These are phyloP conservation scores for Amazona guildingii DNA, from an alignment of 2,113 vertebrate genomes.

Conservation along the genomic window DNA sequence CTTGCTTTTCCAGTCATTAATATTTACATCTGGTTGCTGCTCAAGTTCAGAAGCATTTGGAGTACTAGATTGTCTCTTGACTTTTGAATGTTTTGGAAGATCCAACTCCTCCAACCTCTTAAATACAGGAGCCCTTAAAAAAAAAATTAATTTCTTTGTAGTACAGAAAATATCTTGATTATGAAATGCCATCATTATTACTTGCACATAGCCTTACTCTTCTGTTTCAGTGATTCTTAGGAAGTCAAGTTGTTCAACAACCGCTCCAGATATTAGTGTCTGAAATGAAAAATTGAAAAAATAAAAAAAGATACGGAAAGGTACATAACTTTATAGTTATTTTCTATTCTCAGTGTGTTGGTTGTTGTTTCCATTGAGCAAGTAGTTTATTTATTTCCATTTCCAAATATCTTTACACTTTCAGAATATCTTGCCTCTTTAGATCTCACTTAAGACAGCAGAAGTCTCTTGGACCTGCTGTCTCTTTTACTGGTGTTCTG, in stretches of 20 bases:
- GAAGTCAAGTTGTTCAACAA: slow-evolving; percentile 96
- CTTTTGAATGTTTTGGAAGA: slow-evolving; percentile 95
- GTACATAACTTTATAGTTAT: background rate
- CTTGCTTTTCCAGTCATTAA: slow-evolving; percentile 84
- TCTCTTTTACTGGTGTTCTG: background rate
- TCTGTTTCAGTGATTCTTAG: slow-evolving; percentile 89
- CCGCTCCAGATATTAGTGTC: slow-evolving; percentile 95
- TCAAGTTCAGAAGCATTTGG: slow-evolving; percentile 84
- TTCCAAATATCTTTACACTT: background rate
- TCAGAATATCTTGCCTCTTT: background rate
- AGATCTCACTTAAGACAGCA: background rate
- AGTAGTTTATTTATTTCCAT: background rate
- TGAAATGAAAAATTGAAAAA: slow-evolving; percentile 66
- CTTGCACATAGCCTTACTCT: slow-evolving; percentile 79
- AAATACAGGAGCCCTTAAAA: slow-evolving; percentile 88
- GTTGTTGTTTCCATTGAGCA: background rate
- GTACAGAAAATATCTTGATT: background rate
- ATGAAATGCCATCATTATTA: background rate
- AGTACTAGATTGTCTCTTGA: slow-evolving; percentile 93
- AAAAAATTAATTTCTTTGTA: background rate
- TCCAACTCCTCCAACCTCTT: slow-evolving; percentile 94
- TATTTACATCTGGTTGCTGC: slow-evolving; percentile 85
- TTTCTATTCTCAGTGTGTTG: background rate
- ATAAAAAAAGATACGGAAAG: background rate
- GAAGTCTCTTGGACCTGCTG: background rate